Evolutionary conservation across 1,140 invertebrate genomes (phyloP), one percentile per base, ranked within the genome.

Genomic region (Caenorhabditis brenneri): DNA sequence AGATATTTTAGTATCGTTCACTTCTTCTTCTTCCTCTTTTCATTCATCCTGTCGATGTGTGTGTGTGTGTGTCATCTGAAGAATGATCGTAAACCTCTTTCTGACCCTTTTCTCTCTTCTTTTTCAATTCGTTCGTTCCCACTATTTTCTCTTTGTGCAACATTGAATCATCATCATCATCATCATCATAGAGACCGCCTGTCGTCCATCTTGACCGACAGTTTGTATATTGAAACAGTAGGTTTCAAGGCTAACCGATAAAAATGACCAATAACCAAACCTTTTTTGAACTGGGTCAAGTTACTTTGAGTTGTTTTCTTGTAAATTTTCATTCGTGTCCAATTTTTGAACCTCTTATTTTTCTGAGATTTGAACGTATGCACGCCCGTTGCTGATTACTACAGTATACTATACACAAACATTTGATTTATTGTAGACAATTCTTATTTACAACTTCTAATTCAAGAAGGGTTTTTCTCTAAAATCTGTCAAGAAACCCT

Each of bases 81-180:
- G 53, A 51, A 36, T 65, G 29, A 74, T 74, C 65, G 65, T 74
- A 42, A 74, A 74, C 65, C 36, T 74, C 29, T 42, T 58, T 9
- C 24, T 29, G 51, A 22, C 51, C 16, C 22, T 22, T 58, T 36
- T 65, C 33, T 31, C n/a, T 10, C 36, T 65, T 24, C 6, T 36
- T 36, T 29, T 29, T 58, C 24, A 27, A 42, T 42, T 42, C 12
- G 39, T 74, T 74, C 65, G 36, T 31, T 74, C 65, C 58, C 29
- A 33, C 19, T n/a, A 19, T 74, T 74, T 12, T 39, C 65, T 39
- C 36, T 74, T 2, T 65, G 65, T 74, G 65, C 65, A 74, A 74
- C 65, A 74, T 42, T 74, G 65, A 74, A 74, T 74, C 65, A 74
- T 74, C 65, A 74, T 74, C 65, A 74, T 36, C 9, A 65, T 27